A percentile compares a stretch with the other conserved stretches of the same genome.
Conservation (phyloP, 1,140 invertebrate species). For the Plutomurus gul region DNA sequence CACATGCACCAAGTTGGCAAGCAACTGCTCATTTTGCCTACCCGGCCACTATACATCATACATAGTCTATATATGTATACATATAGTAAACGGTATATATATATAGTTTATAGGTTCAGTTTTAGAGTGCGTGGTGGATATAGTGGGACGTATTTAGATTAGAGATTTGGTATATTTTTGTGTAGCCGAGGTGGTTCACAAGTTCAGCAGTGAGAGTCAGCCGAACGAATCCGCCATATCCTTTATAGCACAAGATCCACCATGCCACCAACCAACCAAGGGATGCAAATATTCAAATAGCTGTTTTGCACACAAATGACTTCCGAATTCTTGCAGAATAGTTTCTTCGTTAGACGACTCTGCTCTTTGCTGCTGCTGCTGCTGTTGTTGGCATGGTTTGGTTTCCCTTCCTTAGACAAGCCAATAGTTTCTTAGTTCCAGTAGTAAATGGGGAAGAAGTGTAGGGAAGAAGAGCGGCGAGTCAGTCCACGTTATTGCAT, state of each 20-base stretch:
- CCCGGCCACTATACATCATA: background rate
- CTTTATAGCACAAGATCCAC: background rate
- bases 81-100: background rate
- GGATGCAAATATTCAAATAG: constrained; percentile 28
- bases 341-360: no score
- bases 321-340: constrained; percentile 29
- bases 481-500: background rate
- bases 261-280: background rate
- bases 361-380: no score
- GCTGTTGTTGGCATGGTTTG: constrained; percentile 10
- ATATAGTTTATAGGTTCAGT: no score
- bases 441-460: no score
- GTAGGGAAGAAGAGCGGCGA: no score
- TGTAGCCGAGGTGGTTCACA: background rate
- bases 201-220: background rate
- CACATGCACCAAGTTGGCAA: background rate
- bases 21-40: background rate
- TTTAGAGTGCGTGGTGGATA: no score
- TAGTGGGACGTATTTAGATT: no score
- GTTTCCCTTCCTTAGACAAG: no score
- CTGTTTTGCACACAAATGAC: constrained; percentile 28
- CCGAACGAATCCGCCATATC: background rate
- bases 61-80: background rate
- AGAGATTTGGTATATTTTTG: background rate
- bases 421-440: no score